phyloP scores from a whole-genome alignment of 2,797 vertebrate genomes.

The Eleutherodactylus coqui region DNA sequence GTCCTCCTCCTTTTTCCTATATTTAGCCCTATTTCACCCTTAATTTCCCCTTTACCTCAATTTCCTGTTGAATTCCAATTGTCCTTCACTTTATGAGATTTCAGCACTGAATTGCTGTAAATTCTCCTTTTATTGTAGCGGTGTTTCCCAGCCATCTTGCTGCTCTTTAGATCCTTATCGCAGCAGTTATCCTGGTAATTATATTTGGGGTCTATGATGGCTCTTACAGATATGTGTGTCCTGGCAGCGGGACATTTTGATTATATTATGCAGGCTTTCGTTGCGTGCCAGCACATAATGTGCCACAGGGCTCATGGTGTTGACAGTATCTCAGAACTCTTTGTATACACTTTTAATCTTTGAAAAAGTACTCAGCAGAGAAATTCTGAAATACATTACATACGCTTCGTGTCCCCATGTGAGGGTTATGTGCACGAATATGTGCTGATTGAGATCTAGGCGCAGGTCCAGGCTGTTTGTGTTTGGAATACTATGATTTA shows the following conservation, averaged over 20 bases:
- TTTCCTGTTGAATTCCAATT: not conserved
- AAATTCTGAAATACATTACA: conserved; percentile 19
- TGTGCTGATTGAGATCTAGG: conserved; percentile 38
- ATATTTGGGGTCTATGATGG: conserved; percentile 19
- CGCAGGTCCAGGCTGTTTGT: conserved; percentile 3
- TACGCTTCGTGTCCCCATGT: conserved; percentile 11
- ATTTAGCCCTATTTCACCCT: conserved; percentile 57
- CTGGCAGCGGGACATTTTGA: conserved; percentile 21
- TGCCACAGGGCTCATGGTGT: conserved; percentile 35
- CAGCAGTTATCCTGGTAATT: not conserved
- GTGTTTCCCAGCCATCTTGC: not conserved
- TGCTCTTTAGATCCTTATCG: conserved; percentile 38
- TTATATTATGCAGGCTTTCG: conserved; percentile 44
- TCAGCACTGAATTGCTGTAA: conserved; percentile 33
- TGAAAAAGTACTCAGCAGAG: not conserved
- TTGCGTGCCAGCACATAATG: conserved; percentile 38
- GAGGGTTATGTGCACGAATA: conserved; percentile 12
- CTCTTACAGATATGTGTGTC: conserved; percentile 28
- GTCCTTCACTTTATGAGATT: not conserved
- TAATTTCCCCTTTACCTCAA: conserved; percentile 63
- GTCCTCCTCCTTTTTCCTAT: not conserved
- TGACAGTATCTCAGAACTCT: conserved; percentile 36
- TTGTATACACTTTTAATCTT: conserved; percentile 7
- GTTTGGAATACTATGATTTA: not conserved
- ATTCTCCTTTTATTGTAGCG: conserved; percentile 37